Base-by-base conservation (phyloP, 2,888 invertebrate species). In the Leptinotarsa juncta region DNA sequence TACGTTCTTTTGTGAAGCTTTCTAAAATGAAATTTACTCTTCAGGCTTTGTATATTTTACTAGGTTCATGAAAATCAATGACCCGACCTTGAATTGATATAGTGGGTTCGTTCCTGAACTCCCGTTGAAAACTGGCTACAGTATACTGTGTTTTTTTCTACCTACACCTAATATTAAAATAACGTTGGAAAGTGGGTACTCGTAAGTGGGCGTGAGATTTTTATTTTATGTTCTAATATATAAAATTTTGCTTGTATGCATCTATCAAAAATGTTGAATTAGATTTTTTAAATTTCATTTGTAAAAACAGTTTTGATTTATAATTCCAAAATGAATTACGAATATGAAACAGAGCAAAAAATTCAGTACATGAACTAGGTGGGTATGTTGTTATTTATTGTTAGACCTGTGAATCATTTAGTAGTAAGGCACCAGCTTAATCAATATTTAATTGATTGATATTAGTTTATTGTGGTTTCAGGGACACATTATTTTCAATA, bases 81-180 rank as follows among this genome's bases (percentile, higher is more conserved):
- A 73, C 73, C 76, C 67, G 76, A 76, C 76, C 76, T 76, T 76
- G 76, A 76, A 73, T 72, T 70, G 60, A 60, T 60, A 53, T 70
- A 51, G 75, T 67, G 67, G 75, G 66, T 70, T 67, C 70, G 67
- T 68, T 73, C 55, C 73, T 71, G 71, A 76, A 71, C 57, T 72
- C 67, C 67, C 53, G 65, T 72, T 73, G 71, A 76, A 67, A 75
- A 73, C 78, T 73, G 75, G 74, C 75, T 73, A 76, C 74, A 74
- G 62, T 62, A 62, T 62, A 62, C 32, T 26, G 67, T 76, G 73
- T 73, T 74, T 73, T 32, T 57, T 67, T 66, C 75, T 74, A 53
- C 78, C 78, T 72, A 75, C 78, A 76, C 73, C 72, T 71, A 72
- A 72, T 74, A 78, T 76, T 78, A 76, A 76, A 75, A 75, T 78